These are phyloP conservation scores for Anthopleura xanthogrammica DNA, from an alignment of 92 coral and sea anemone genomes.

Conservation along the genomic window DNA sequence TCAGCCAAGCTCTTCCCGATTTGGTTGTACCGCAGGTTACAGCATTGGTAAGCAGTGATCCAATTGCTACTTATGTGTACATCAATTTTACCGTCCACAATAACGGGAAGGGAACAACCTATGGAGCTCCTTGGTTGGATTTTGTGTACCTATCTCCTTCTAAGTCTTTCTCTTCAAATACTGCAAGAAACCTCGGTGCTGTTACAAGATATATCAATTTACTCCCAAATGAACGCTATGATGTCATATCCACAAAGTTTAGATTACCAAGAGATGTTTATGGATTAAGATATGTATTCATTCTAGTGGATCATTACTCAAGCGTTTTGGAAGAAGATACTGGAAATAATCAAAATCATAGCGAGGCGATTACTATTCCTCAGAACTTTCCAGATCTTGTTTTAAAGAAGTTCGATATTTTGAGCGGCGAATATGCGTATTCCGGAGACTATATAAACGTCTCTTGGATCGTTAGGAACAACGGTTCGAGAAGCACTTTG, in stretches of 20 bases:
- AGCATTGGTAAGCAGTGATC: slow-evolving; percentile 26
- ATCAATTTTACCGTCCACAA: slow-evolving; percentile 55
- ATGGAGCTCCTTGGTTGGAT: slow-evolving; percentile 69
- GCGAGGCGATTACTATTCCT: slow-evolving; percentile 35
- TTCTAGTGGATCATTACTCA: slow-evolving; percentile 41
- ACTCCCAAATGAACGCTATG: slow-evolving; percentile 31
- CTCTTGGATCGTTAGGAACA: slow-evolving; percentile 58
- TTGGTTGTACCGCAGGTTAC: slow-evolving; percentile 42
- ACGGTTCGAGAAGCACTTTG: slow-evolving; percentile 49
- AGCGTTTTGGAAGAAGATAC: slow-evolving; percentile 43
- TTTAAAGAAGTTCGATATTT: slow-evolving; percentile 31
- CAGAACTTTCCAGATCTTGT: slow-evolving; percentile 53
- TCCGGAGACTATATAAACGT: slow-evolving; percentile 47
- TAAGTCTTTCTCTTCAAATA: background rate
- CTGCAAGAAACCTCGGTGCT: slow-evolving; percentile 36
- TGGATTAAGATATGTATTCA: slow-evolving; percentile 45
- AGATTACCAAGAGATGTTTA: slow-evolving; percentile 48
- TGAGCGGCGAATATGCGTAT: background rate
- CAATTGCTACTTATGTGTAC: slow-evolving; percentile 31
- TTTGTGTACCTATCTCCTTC: slow-evolving; percentile 45
- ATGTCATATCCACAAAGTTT: slow-evolving; percentile 23
- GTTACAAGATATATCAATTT: slow-evolving; percentile 34
- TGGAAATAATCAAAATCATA: slow-evolving; percentile 36
- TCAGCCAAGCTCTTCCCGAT: slow-evolving; percentile 59
- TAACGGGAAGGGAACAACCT: slow-evolving; percentile 52